Evolutionary conservation across 2,888 invertebrate genomes (phyloP).

Genomic region (Archips crataeganus): DNA sequence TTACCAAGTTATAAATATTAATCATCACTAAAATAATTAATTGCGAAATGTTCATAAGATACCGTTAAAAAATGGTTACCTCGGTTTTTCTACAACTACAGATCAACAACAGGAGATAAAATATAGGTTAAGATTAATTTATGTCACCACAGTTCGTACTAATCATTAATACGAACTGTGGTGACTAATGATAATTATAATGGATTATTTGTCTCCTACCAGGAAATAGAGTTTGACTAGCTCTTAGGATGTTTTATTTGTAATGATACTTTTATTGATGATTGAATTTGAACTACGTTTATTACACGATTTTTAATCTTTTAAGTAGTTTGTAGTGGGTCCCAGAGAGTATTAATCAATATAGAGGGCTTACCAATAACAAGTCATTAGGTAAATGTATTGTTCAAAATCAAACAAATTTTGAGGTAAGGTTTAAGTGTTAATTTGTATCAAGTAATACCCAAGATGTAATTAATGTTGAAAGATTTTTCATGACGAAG

Average conservation of each 20-base stretch:
- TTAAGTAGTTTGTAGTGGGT: constrained; percentile 49
- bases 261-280: constrained; percentile 4
- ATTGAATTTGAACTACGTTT: constrained; percentile 6
- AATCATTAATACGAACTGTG: constrained; percentile 36
- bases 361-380: constrained; percentile 17
- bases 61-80: constrained; percentile 10
- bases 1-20: background rate
- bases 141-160: constrained; percentile 54
- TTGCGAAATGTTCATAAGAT: background rate
- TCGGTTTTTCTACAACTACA: constrained; percentile 46
- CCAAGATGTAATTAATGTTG: constrained; percentile 26
- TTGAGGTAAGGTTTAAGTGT: constrained; percentile 5
- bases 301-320: constrained; percentile 7
- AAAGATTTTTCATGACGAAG: constrained; percentile 5
- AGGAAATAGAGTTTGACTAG: constrained; percentile 59
- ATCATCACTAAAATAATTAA: background rate
- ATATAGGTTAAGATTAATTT: constrained; percentile 47
- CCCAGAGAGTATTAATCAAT: constrained; percentile 57
- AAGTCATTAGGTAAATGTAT: constrained; percentile 13
- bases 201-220: constrained; percentile 46
- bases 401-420: constrained; percentile 29
- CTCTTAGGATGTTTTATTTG: constrained; percentile 49
- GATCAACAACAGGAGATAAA: constrained; percentile 56
- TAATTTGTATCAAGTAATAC: constrained; percentile 33
- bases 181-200: constrained; percentile 15